Evolutionary conservation across 2,113 vertebrate genomes (phyloP).

Genomic region (Hepsetus odoe): DNA sequence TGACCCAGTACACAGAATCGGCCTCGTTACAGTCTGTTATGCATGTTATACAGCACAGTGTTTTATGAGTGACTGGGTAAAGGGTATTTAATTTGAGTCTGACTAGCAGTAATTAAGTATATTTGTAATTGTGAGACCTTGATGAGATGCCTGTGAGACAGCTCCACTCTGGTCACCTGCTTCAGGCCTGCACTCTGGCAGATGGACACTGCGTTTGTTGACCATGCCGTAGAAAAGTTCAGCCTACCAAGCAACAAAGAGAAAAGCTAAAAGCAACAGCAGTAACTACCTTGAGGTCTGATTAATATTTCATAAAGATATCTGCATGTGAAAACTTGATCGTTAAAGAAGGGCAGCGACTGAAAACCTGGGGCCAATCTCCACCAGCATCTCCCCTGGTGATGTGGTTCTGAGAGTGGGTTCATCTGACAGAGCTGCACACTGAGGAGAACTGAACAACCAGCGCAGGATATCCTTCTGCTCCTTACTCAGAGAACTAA

Average conservation of each 20-base stretch:
- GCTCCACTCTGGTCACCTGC: conserved; percentile 80
- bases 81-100: neutral
- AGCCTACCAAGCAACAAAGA: conserved; percentile 68
- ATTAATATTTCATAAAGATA: neutral
- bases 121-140: conserved; percentile 69
- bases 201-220: conserved; percentile 88
- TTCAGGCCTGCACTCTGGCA: conserved; percentile 80
- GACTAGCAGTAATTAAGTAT: neutral
- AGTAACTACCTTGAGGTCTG: neutral
- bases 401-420: conserved; percentile 69
- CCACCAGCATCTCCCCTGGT: conserved; percentile 76
- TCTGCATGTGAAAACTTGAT: too few relatives aligned
- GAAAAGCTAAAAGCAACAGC: neutral
- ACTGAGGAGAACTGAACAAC: conserved; percentile 80
- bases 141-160: conserved; percentile 82
- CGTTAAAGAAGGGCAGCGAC: neutral
- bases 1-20: neutral
- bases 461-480: conserved; percentile 79
- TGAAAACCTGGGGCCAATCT: conserved; percentile 85
- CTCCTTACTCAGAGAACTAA: conserved; percentile 61
- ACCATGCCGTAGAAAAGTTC: conserved; percentile 88
- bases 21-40: too few relatives aligned
- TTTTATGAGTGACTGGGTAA: neutral
- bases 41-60: too few relatives aligned
- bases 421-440: conserved; percentile 69